Evolutionary conservation across 1,140 invertebrate species (phyloP), one percentile per base, ranked within the genome.

Genomic region (Helicoverpa armigera): DNA sequence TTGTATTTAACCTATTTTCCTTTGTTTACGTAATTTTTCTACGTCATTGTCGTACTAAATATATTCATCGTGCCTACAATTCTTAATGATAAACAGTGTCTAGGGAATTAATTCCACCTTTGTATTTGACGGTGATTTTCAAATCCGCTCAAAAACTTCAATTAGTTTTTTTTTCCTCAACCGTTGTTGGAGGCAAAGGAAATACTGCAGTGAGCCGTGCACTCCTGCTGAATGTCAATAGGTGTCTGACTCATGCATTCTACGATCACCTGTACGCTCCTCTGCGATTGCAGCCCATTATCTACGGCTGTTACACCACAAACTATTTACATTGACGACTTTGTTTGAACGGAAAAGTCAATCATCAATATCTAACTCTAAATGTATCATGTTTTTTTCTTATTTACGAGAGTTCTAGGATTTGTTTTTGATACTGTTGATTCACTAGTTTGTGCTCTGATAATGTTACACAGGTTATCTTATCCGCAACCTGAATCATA

Each of bases 211-310:
- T 43, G 67, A 67, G 61, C 75, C 75, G 29, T 50, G 58, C 50
- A 50, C 75, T 51, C 60, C 14, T 53, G 53, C 29, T 54, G 61
- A 77, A 77, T 77, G 75, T 77, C 75, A 77, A 77, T 77, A 50
- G 75, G 50, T 53, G 61, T 77, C 61, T 77, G 75, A 77, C 56
- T 77, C 75, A 77, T 18, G 60, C 60, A 29, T 75, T 31, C 56
- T 61, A 31, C 60, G 67, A 77, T 67, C 75, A 77, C 75, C 61
- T 65, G 75, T 61, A 67, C 61, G 50, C 51, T 31, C 58, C 60
- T 53, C 23, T 51, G 63, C 14, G 18, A 63, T 18, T 77, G 18
- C 29, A 50, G 23, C 14, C 14, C 61, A 31, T 77, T 67, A 54
- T 77, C 23, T 54, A 35, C 12, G 35, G 16, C 31, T 14, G 35